Evolutionary conservation across 2,113 vertebrate genomes (phyloP).

Genomic region (Seriola dumerili): DNA sequence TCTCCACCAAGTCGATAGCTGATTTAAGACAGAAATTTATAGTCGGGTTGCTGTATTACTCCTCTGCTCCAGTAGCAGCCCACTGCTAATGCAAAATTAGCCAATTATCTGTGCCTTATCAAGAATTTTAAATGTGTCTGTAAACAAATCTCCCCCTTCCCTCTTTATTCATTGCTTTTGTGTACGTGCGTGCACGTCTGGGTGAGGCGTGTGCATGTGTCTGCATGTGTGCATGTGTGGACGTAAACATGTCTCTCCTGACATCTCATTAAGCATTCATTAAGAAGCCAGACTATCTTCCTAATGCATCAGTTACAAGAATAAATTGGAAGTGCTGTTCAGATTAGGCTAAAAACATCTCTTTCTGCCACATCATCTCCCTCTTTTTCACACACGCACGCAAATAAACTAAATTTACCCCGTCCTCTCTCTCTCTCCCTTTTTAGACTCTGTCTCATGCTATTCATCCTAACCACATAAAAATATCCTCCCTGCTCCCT

Average conservation of each 20-base stretch:
- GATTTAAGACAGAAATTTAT: not conserved
- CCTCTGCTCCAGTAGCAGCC: not conserved
- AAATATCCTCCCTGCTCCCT: slow-evolving; percentile 22
- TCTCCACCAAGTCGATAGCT: not conserved
- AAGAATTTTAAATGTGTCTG: slow-evolving; percentile 40
- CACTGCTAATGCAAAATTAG: slow-evolving; percentile 40
- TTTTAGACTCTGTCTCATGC: not conserved
- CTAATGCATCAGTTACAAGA: slow-evolving; percentile 59
- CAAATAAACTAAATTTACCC: not conserved
- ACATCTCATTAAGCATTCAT: slow-evolving; percentile 71
- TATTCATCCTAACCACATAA: slow-evolving; percentile 29
- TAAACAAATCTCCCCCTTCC: slow-evolving; percentile 33
- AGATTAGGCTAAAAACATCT: slow-evolving; percentile 61
- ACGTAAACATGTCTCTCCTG: slow-evolving; percentile 66
- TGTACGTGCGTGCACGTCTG: not conserved
- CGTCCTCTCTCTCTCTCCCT: not conserved
- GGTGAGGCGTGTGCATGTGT: not conserved
- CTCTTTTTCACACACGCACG: not conserved
- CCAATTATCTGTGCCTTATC: slow-evolving; percentile 54
- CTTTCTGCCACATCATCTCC: slow-evolving; percentile 22
- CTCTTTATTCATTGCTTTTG: not conserved
- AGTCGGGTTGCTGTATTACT: not conserved
- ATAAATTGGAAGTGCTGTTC: slow-evolving; percentile 66
- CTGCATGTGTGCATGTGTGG: not conserved
- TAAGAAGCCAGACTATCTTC: slow-evolving; percentile 63